phyloP scores from a whole-genome alignment of 2,888 invertebrate species.

The Zelleria hepariella region DNA sequence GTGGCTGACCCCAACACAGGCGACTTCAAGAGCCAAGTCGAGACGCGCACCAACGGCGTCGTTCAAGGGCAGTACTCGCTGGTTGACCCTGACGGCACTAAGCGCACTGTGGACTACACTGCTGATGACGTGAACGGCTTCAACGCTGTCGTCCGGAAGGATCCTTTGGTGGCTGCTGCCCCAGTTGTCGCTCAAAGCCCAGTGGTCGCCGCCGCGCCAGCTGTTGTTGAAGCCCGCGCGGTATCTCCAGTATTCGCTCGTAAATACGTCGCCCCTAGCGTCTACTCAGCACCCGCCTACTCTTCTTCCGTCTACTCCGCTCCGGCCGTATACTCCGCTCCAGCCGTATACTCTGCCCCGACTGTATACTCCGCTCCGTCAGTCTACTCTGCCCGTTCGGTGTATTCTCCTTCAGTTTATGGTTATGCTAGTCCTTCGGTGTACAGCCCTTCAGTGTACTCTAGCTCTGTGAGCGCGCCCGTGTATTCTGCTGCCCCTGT shows the following conservation, averaged over 20 bases:
- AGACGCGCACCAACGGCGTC: constrained; percentile 58
- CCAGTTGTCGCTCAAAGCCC: constrained; percentile 17
- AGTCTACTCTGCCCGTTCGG: not conserved
- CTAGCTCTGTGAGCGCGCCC: not conserved
- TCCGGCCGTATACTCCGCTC: not conserved
- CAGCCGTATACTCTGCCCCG: not conserved
- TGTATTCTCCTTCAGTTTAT: not conserved
- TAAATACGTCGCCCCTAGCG: not conserved
- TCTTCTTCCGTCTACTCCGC: not conserved
- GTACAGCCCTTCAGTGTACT: not conserved
- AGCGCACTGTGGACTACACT: constrained; percentile 67
- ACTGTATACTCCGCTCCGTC: not conserved
- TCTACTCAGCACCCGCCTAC: not conserved
- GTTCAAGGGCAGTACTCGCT: constrained; percentile 70
- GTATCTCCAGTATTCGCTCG: not conserved
- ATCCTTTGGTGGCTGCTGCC: constrained; percentile 41
- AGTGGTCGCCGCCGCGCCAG: constrained; percentile 20
- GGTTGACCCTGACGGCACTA: constrained; percentile 66
- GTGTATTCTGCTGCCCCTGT: not conserved
- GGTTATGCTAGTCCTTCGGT: not conserved
- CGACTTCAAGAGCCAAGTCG: constrained; percentile 68
- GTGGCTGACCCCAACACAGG: constrained; percentile 70
- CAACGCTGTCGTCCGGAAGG: constrained; percentile 69
- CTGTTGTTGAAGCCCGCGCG: constrained; percentile 9
- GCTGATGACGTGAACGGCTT: constrained; percentile 66